Evolutionary conservation across 2,113 vertebrate genomes (phyloP).

Genomic region (Athene cunicularia): DNA sequence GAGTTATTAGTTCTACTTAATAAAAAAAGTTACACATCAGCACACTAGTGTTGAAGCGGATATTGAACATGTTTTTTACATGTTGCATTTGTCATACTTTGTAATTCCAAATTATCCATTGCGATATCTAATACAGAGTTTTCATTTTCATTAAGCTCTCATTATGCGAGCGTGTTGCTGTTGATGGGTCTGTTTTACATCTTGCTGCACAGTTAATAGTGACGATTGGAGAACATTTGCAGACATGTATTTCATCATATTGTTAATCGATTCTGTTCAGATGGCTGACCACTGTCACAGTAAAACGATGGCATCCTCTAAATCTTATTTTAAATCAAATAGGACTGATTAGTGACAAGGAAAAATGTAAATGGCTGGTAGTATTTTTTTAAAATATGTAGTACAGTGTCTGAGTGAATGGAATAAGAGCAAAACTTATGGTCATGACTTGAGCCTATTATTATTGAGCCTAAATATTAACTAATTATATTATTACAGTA

Average conservation of each 20-base stretch:
- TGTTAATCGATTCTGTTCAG: conserved; percentile 26
- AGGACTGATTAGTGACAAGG: conserved; percentile 9
- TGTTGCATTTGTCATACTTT: neutral
- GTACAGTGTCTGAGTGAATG: neutral
- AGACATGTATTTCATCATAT: conserved; percentile 4
- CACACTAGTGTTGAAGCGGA: neutral
- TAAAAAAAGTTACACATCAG: neutral
- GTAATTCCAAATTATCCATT: neutral
- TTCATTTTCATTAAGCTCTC: neutral
- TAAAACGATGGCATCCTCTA: neutral
- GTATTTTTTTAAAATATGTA: neutral
- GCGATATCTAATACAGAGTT: neutral
- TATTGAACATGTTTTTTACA: neutral
- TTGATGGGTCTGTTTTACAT: neutral
- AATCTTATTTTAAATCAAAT: conserved; percentile 4
- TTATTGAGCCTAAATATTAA: neutral
- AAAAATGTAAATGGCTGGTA: neutral
- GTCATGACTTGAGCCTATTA: neutral
- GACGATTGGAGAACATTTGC: conserved; percentile 5
- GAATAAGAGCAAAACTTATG: neutral
- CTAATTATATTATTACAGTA: neutral
- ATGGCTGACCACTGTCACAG: neutral
- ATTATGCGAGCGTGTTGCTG: neutral
- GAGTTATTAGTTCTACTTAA: neutral
- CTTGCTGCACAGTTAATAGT: neutral